Conservation (phyloP, 2,888 invertebrate genomes). For the Ormia ochracea region DNA sequence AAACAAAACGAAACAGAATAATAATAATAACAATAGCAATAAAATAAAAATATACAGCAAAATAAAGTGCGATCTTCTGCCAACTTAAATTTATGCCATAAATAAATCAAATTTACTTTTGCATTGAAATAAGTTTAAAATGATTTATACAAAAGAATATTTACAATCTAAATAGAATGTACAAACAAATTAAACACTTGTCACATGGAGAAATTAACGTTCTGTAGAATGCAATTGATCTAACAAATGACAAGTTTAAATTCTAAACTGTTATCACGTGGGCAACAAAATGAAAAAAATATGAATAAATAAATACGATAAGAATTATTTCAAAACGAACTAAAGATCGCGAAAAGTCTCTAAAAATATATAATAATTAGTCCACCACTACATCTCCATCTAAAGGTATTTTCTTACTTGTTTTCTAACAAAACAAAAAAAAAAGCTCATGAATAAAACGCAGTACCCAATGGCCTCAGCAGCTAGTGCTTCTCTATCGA, state of each 20-base stretch:
- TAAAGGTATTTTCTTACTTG: no score
- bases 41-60: neutral
- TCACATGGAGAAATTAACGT: constrained; percentile 37
- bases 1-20: no score
- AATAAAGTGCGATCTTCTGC: neutral
- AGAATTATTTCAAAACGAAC: neutral
- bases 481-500: no score
- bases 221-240: constrained; percentile 22
- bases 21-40: no score
- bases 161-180: constrained; percentile 32
- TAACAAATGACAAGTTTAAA: constrained; percentile 25
- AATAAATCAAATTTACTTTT: constrained; percentile 40
- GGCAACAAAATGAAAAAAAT: neutral
- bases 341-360: no score
- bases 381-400: no score
- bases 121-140: neutral
- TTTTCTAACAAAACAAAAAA: no score
- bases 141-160: constrained; percentile 10
- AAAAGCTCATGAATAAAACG: no score
- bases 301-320: neutral
- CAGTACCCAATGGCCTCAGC: no score
- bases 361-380: no score
- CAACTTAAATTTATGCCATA: no score
- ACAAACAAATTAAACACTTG: constrained; percentile 56
- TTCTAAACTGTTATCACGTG: constrained; percentile 13